A percentile compares a stretch with the other conserved stretches of the same genome.
Evolutionary conservation across 2,888 invertebrate genomes (phyloP).

Genomic region (Dasypogon diadema): DNA sequence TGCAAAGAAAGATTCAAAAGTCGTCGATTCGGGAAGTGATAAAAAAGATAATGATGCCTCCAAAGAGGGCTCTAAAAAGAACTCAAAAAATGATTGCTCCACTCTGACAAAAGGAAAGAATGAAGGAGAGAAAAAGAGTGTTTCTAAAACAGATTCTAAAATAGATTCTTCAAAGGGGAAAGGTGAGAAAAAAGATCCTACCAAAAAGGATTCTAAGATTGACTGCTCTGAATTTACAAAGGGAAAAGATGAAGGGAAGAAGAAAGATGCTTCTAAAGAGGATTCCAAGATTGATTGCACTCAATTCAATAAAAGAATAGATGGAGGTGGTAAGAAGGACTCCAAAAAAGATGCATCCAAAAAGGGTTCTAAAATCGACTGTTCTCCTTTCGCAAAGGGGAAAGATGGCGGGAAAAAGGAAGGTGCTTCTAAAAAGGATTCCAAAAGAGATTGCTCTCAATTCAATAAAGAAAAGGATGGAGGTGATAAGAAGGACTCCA

Average conservation of each 20-base stretch:
- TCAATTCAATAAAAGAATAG: neutral
- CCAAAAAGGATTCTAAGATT: neutral
- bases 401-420: neutral
- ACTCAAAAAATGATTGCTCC: neutral
- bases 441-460: neutral
- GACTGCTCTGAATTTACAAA: neutral
- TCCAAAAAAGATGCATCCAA: neutral
- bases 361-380: neutral
- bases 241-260: neutral
- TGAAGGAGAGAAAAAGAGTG: neutral
- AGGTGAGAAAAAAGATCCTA: neutral
- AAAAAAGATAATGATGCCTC: neutral
- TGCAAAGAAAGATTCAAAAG: neutral
- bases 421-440: neutral
- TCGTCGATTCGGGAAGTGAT: neutral
- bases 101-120: neutral
- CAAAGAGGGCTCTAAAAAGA: neutral
- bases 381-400: neutral
- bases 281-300: neutral
- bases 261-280: neutral
- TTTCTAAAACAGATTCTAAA: neutral
- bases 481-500: neutral
- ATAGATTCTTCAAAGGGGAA: neutral
- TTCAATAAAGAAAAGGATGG: neutral
- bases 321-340: neutral